phyloP scores from a whole-genome alignment of 2,888 invertebrate species.

The Phaonia tiefii region DNA sequence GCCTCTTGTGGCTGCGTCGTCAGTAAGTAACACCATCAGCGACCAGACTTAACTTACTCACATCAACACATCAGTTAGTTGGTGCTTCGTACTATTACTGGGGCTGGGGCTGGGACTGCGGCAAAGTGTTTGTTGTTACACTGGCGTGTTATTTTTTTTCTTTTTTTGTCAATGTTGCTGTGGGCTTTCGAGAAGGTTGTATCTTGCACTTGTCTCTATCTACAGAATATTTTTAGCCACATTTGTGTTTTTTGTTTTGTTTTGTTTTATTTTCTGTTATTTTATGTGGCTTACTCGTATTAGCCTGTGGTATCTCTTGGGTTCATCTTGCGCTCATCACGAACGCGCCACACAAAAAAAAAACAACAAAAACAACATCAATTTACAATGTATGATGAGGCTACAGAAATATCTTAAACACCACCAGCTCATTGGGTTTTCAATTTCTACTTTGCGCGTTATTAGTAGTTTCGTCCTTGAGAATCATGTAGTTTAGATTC shows the following conservation, averaged over 20 bases:
- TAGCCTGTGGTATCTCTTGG: constrained; percentile 44
- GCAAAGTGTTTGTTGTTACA: not conserved
- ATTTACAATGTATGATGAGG: constrained; percentile 29
- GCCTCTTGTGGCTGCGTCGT: too few relatives aligned
- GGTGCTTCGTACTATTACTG: too few relatives aligned
- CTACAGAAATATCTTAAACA: constrained; percentile 55
- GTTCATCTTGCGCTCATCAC: constrained; percentile 44
- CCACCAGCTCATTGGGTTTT: constrained; percentile 36
- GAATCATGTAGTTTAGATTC: constrained; percentile 55
- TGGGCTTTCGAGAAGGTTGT: constrained; percentile 17
- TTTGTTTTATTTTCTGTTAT: not conserved
- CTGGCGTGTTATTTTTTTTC: too few relatives aligned
- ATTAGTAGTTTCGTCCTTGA: constrained; percentile 63
- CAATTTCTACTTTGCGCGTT: constrained; percentile 37
- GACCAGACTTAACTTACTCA: too few relatives aligned
- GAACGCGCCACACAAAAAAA: not conserved
- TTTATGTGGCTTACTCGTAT: constrained; percentile 5
- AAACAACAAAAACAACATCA: not conserved
- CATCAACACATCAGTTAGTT: too few relatives aligned
- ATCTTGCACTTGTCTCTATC: constrained; percentile 20
- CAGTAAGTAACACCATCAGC: too few relatives aligned
- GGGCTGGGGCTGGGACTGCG: too few relatives aligned
- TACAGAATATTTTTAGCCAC: too few relatives aligned
- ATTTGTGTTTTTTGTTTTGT: not conserved
- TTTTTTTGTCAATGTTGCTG: constrained; percentile 14